A percentile compares a stretch with the other conserved stretches of the same genome.
Evolutionary conservation across 2,113 vertebrate genomes (phyloP).

Genomic region (Plectropomus leopardus): DNA sequence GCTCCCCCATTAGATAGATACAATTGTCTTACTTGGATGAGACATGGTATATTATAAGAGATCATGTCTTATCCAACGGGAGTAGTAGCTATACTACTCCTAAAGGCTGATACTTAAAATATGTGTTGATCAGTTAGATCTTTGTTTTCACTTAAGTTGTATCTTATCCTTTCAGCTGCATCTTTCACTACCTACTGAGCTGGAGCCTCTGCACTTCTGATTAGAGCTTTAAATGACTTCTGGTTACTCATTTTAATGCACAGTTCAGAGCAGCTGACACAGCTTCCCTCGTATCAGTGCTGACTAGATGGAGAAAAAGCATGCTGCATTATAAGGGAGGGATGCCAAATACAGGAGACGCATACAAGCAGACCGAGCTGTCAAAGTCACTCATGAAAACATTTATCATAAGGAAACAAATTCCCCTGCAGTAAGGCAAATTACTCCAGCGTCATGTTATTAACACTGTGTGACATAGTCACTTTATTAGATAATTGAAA

Average conservation of each 20-base stretch:
- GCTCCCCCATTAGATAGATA: background rate
- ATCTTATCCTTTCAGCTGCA: background rate
- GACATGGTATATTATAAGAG: background rate
- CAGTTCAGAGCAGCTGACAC: constrained; percentile 62
- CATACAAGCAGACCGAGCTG: constrained; percentile 48
- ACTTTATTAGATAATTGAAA: background rate
- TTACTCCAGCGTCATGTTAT: background rate
- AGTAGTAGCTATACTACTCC: too few relatives aligned
- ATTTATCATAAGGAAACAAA: constrained; percentile 52
- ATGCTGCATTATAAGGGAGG: constrained; percentile 64
- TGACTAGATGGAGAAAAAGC: constrained; percentile 51
- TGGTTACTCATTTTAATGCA: constrained; percentile 53
- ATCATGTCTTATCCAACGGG: too few relatives aligned
- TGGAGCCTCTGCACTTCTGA: constrained; percentile 5
- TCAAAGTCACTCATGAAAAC: constrained; percentile 46
- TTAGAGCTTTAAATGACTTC: constrained; percentile 41
- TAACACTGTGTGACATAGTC: constrained; percentile 19
- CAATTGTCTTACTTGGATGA: background rate
- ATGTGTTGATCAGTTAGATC: background rate
- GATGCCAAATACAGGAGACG: constrained; percentile 62
- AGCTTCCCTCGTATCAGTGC: constrained; percentile 41
- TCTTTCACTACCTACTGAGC: constrained; percentile 4
- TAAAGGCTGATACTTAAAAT: background rate
- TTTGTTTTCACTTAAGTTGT: too few relatives aligned
- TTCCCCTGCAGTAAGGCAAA: constrained; percentile 32